These are phyloP conservation scores for Anseranas semipalmata DNA, from an alignment of 2,113 vertebrate species.

Conservation along the genomic window DNA sequence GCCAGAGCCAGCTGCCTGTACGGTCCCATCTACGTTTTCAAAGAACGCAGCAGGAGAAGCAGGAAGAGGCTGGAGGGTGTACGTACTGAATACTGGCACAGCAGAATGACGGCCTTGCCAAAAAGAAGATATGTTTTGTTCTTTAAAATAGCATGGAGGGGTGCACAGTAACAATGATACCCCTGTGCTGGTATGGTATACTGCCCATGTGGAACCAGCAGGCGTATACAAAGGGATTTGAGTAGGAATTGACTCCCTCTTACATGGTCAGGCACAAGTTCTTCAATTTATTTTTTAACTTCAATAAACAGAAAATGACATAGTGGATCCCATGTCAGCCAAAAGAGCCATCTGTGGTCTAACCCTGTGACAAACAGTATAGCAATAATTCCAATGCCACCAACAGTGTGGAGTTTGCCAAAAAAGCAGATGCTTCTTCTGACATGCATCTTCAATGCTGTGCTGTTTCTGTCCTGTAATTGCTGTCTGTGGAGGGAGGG, in stretches of 20 bases:
- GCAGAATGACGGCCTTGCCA: background rate
- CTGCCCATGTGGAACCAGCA: background rate
- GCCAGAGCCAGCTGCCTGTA: background rate
- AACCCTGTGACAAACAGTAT: constrained; percentile 58
- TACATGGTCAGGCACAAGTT: background rate
- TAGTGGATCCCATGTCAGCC: constrained; percentile 57
- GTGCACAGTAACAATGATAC: background rate
- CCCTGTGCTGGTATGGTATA: background rate
- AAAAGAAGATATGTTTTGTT: background rate
- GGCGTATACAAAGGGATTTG: background rate
- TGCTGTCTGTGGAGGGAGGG: background rate
- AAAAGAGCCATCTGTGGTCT: constrained; percentile 70
- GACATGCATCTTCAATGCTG: constrained; percentile 15
- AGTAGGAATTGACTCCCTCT: background rate
- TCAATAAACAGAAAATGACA: constrained; percentile 55
- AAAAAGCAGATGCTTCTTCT: constrained; percentile 73
- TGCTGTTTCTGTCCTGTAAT: constrained; percentile 35
- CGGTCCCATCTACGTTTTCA: background rate
- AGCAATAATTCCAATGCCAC: constrained; percentile 64
- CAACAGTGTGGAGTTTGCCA: constrained; percentile 63
- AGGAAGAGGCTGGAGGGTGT: background rate
- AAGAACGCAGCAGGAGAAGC: background rate
- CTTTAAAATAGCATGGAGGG: background rate
- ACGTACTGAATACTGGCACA: background rate
- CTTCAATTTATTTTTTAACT: constrained; percentile 52